Conservation (phyloP, 1,140 invertebrate genomes). For the Chlorops oryzae region DNA sequence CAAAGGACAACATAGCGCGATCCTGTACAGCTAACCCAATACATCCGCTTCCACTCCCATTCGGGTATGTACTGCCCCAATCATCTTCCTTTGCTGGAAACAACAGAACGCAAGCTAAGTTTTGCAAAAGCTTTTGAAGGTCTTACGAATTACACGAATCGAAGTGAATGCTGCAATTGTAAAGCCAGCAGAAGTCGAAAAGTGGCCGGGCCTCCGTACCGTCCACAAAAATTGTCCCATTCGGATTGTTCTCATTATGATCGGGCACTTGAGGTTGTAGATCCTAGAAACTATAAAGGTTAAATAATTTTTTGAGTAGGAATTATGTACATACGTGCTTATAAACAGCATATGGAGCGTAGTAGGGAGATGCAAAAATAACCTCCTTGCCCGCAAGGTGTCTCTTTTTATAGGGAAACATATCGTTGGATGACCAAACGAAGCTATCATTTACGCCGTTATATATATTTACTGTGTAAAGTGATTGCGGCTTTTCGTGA, state of each 20-base stretch:
- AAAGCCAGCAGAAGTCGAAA: slow-evolving; percentile 26
- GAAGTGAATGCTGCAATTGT: slow-evolving; percentile 33
- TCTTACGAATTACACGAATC: slow-evolving; percentile 33
- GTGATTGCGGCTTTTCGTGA: slow-evolving; percentile 3
- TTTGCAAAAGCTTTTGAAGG: too few relatives aligned
- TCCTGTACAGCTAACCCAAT: slow-evolving; percentile 26
- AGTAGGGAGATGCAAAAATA: slow-evolving; percentile 30
- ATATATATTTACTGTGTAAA: slow-evolving; percentile 19
- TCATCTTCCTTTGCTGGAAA: slow-evolving; percentile 16
- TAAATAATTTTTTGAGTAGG: too few relatives aligned
- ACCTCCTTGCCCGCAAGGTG: slow-evolving; percentile 35
- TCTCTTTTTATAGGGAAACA: slow-evolving; percentile 19
- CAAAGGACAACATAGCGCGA: slow-evolving; percentile 43
- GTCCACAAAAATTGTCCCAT: slow-evolving; percentile 20
- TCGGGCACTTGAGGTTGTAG: slow-evolving; percentile 20
- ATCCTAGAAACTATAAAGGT: too few relatives aligned
- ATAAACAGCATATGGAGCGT: slow-evolving; percentile 33
- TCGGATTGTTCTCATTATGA: slow-evolving; percentile 9
- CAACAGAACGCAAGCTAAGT: neutral
- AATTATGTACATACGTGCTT: slow-evolving; percentile 29
- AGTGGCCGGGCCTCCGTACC: slow-evolving; percentile 31
- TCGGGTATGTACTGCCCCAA: slow-evolving; percentile 12
- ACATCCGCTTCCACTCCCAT: slow-evolving; percentile 7
- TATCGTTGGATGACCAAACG: slow-evolving; percentile 1
- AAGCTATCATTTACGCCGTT: slow-evolving; percentile 15